Percentiles rank a stretch among this genome's conserved stretches.
Conservation (phyloP, 2,888 invertebrate species). For the Diabrotica balteata region DNA sequence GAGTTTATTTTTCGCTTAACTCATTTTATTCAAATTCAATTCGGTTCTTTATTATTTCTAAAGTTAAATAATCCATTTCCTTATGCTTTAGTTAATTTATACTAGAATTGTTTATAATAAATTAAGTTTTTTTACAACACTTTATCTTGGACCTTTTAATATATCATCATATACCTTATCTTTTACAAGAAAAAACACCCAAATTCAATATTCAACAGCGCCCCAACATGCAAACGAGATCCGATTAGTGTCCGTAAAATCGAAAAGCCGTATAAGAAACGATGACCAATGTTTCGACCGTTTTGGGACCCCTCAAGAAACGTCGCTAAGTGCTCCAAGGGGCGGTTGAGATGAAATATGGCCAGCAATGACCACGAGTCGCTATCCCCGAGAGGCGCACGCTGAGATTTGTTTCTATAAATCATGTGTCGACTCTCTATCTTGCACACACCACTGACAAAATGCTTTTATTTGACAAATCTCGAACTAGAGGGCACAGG, state of each 20-base stretch:
- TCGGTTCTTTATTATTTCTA: no score
- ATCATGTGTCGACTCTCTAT: slow-evolving; percentile 41
- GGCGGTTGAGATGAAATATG: slow-evolving; percentile 42
- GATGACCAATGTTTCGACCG: slow-evolving; percentile 25
- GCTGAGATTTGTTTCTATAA: slow-evolving; percentile 46
- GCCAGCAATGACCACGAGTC: slow-evolving; percentile 42
- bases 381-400: slow-evolving; percentile 39
- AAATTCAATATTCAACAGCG: slow-evolving; percentile 16
- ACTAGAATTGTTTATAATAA: no score
- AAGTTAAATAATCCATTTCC: no score
- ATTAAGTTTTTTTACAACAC: no score
- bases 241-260: slow-evolving; percentile 26
- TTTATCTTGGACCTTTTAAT: no score
- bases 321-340: slow-evolving; percentile 38
- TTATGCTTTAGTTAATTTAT: no score
- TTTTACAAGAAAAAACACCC: slow-evolving; percentile 8
- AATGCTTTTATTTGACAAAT: slow-evolving; percentile 49
- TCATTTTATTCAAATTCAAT: no score
- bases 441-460: slow-evolving; percentile 44
- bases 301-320: slow-evolving; percentile 27
- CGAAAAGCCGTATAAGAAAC: slow-evolving; percentile 24
- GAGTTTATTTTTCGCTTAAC: no score
- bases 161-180: background rate
- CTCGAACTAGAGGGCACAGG: slow-evolving; percentile 39
- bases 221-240: slow-evolving; percentile 17